Base-by-base conservation (phyloP, 2,888 invertebrate genomes). In the Cryptocheilus praepositus region DNA sequence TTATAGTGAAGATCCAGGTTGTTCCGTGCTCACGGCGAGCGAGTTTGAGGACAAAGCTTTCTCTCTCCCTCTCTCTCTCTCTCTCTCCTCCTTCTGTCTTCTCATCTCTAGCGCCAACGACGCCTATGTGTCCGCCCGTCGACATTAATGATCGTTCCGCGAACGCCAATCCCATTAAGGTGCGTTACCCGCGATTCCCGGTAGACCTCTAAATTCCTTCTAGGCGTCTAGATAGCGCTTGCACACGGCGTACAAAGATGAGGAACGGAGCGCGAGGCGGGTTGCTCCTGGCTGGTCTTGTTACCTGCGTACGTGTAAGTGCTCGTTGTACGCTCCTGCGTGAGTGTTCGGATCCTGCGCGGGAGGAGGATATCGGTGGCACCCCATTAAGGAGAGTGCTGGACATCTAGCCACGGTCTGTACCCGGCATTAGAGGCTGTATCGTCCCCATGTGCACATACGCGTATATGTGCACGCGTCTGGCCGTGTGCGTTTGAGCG, bases 331-430 rank as follows among this genome's bases (percentile, higher is more conserved):
- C 22, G 13, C 7, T 36, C 7, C 36, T 55, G 49, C 8, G n/a
- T 53, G 49, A 11, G 61, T 62, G 62, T 57, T 46, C 19, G 56
- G 51, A 46, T 63, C 65, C 51, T 60, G 67, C 21, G 57, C 62
- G 56, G 54, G 57, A 59, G 66, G 72, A 74, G 82, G 79, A 80
- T 85, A 85, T 85, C 84, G 77, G 79, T 84, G 75, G 82, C 83
- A 81, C 80, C 81, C 85, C 81, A 86, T 86, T 86, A 86, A 83
- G 82, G 85, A 85, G 81, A 86, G 85, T 86, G 83, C 85, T 73
- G 81, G 82, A 80, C 83, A 81, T 84, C 79, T 76, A 78, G 73
- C 76, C 76, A 71, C 58, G 21, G 59, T 58, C 57, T 73, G 59
- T 67, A 74, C 55, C 61, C 61, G 57, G 74, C 69, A 64, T 71